phyloP scores from a whole-genome alignment of 2,113 vertebrate species.

The Crotalus viridis region DNA sequence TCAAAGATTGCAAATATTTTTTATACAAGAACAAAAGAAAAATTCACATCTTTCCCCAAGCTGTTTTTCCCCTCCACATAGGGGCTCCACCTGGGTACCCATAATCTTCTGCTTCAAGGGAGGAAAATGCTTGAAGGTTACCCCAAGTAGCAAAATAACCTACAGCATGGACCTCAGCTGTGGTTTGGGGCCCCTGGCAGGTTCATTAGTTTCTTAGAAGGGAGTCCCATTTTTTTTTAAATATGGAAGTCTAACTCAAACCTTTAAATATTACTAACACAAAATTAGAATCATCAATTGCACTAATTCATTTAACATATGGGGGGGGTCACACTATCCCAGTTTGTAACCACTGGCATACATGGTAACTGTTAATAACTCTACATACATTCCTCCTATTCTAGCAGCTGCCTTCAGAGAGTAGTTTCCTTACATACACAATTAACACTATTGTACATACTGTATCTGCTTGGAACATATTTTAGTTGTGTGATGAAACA shows the following conservation, averaged over 20 bases:
- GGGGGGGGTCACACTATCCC: neutral
- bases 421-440: neutral
- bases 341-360: neutral
- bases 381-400: neutral
- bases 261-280: neutral
- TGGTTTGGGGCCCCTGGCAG: neutral
- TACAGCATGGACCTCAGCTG: neutral
- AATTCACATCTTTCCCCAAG: neutral
- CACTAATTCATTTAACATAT: neutral
- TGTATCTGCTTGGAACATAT: neutral
- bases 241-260: neutral
- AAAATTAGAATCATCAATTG: neutral
- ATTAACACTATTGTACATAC: neutral
- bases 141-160: neutral
- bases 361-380: neutral
- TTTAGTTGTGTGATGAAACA: neutral
- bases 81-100: neutral
- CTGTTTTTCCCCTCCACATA: neutral
- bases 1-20: neutral
- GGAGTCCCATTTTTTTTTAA: neutral
- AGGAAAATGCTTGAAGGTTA: neutral
- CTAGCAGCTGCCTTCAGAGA: neutral
- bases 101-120: too few relatives aligned
- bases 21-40: neutral
- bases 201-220: neutral